A percentile compares a stretch with the other conserved stretches of the same genome.
These are phyloP conservation scores for Ditylenchus weischeri DNA, from an alignment of 2,888 invertebrate species.

Conservation along the genomic window DNA sequence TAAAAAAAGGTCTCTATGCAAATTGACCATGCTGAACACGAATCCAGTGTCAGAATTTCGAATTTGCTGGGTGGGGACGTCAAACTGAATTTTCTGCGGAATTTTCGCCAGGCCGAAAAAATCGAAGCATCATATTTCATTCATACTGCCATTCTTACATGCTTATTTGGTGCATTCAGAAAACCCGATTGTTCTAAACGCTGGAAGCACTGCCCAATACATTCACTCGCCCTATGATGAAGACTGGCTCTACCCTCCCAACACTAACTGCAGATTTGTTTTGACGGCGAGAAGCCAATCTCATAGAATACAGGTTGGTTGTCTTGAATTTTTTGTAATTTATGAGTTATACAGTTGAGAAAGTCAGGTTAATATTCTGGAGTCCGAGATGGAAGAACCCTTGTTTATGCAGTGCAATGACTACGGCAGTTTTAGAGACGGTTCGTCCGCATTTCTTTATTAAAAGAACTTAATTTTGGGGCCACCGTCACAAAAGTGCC, in stretches of 20 bases:
- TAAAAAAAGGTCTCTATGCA: too few species aligned
- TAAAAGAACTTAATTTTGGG: too few species aligned
- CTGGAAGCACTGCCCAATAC: conserved; percentile 25
- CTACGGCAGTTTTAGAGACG: conserved; percentile 30
- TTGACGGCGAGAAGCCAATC: conserved; percentile 19
- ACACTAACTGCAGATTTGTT: conserved; percentile 34
- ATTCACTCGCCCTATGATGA: conserved; percentile 33
- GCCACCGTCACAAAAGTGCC: too few species aligned
- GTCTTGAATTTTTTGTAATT: conserved; percentile 18
- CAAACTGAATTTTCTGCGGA: too few species aligned
- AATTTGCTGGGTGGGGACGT: too few species aligned
- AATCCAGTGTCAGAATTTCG: too few species aligned
- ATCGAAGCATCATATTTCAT: too few species aligned
- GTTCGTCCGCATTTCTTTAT: neutral
- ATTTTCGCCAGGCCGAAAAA: too few species aligned
- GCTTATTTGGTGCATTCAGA: conserved; percentile 8
- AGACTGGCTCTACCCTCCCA: conserved; percentile 24
- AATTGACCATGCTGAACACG: too few species aligned
- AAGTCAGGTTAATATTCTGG: conserved; percentile 22
- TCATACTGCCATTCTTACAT: too few species aligned
- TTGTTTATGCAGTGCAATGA: conserved; percentile 34
- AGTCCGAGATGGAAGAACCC: conserved; percentile 39
- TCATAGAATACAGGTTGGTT: conserved; percentile 23
- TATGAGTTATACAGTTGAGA: neutral
- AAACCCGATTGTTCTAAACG: conserved; percentile 34